Conservation (phyloP, 2,797 vertebrate genomes). For the Antennarius maculatus region DNA sequence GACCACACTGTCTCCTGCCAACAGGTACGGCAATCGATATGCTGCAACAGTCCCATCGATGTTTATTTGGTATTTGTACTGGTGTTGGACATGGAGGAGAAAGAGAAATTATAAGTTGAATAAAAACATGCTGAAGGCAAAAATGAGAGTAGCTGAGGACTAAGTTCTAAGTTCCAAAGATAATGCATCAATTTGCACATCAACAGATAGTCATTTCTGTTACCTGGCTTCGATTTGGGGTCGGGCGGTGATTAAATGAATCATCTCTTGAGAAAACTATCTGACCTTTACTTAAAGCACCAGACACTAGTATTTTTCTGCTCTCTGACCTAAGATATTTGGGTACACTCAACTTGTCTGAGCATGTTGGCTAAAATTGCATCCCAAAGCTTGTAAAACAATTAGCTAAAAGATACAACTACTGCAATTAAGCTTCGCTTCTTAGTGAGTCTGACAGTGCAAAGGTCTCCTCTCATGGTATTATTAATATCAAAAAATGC, state of each 20-base stretch:
- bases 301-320: not conserved
- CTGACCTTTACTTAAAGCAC: not conserved
- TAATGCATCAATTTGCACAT: not conserved
- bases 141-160: too few relatives aligned
- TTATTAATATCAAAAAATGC: too few relatives aligned
- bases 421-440: not conserved
- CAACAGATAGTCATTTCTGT: not conserved
- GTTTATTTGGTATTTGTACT: slow-evolving; percentile 99
- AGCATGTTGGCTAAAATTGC: not conserved
- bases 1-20: slow-evolving; percentile 93
- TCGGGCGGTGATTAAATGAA: not conserved
- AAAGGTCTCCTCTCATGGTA: not conserved
- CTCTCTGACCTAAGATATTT: not conserved
- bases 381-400: slow-evolving; percentile 4
- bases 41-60: slow-evolving; percentile 97
- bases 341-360: not conserved
- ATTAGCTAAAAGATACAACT: not conserved
- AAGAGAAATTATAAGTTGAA: not conserved
- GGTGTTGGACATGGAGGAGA: slow-evolving; percentile 45
- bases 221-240: not conserved
- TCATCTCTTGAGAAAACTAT: not conserved
- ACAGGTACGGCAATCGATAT: slow-evolving; percentile 93
- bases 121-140: too few relatives aligned
- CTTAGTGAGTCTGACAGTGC: not conserved
- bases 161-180: too few relatives aligned